Evolutionary conservation across 2,113 vertebrate species (phyloP).

Genomic region (Egretta garzetta): DNA sequence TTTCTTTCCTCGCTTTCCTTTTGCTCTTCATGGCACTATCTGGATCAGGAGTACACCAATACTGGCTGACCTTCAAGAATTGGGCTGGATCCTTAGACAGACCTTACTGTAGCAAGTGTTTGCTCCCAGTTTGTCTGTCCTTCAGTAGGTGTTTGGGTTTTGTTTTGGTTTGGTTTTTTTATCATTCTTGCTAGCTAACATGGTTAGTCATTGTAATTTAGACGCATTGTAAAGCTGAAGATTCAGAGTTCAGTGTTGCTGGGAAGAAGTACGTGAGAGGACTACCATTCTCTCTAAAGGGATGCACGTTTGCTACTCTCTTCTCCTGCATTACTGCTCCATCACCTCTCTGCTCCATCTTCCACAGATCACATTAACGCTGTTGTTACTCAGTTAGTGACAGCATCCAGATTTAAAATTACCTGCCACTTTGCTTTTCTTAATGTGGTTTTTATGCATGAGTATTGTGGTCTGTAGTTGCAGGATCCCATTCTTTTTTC

Average conservation of each 20-base stretch:
- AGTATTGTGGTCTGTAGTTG: neutral
- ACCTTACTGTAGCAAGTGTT: neutral
- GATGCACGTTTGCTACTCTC: neutral
- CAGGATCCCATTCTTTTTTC: neutral
- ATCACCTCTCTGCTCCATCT: neutral
- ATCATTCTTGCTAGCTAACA: neutral
- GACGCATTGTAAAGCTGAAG: neutral
- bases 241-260: neutral
- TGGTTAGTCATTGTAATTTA: neutral
- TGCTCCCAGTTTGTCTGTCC: neutral
- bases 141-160: neutral
- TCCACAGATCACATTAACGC: neutral
- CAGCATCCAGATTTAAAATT: neutral
- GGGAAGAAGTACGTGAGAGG: neutral
- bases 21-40: neutral
- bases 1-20: neutral
- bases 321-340: neutral
- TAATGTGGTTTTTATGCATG: neutral
- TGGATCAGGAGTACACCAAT: neutral
- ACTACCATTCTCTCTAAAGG: neutral
- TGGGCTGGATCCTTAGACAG: neutral
- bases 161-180: neutral
- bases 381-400: neutral
- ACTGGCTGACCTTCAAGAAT: neutral
- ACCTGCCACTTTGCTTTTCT: neutral